phyloP scores from a whole-genome alignment of 2,888 invertebrate species.

The Rhyacophila evoluta region DNA sequence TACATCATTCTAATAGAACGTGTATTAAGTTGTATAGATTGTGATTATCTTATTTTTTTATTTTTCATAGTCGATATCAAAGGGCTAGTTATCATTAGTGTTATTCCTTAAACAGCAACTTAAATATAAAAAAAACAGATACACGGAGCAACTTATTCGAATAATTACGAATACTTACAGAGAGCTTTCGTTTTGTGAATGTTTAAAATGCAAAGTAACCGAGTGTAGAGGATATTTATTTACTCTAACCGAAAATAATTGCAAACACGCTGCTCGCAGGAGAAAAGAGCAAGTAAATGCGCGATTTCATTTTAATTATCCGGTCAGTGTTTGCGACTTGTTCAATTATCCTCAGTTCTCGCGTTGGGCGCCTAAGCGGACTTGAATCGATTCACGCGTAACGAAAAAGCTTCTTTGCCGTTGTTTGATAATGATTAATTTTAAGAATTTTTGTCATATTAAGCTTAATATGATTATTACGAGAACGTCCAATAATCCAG shows the following conservation, averaged over 20 bases:
- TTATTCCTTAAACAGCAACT: too few relatives aligned
- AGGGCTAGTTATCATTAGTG: too few relatives aligned
- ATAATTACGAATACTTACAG: too few relatives aligned
- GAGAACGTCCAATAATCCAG: too few relatives aligned
- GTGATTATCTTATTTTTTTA: too few relatives aligned
- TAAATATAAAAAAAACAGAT: too few relatives aligned
- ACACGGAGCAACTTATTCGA: too few relatives aligned
- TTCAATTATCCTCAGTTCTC: neutral
- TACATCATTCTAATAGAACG: too few relatives aligned
- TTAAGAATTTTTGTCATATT: neutral
- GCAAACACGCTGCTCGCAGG: neutral
- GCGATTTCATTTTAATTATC: neutral
- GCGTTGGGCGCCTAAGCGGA: neutral
- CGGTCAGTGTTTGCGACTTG: neutral
- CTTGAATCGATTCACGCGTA: neutral
- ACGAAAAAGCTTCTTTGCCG: neutral
- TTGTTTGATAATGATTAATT: neutral
- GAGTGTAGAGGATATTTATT: neutral
- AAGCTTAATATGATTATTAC: too few relatives aligned
- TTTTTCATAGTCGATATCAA: too few relatives aligned
- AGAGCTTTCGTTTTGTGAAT: too few relatives aligned
- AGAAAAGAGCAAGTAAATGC: neutral
- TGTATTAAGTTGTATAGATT: too few relatives aligned
- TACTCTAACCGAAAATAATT: neutral
- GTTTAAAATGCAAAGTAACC: neutral